phyloP scores from a whole-genome alignment of 2,888 invertebrate genomes.

The Cheilosia variabilis region DNA sequence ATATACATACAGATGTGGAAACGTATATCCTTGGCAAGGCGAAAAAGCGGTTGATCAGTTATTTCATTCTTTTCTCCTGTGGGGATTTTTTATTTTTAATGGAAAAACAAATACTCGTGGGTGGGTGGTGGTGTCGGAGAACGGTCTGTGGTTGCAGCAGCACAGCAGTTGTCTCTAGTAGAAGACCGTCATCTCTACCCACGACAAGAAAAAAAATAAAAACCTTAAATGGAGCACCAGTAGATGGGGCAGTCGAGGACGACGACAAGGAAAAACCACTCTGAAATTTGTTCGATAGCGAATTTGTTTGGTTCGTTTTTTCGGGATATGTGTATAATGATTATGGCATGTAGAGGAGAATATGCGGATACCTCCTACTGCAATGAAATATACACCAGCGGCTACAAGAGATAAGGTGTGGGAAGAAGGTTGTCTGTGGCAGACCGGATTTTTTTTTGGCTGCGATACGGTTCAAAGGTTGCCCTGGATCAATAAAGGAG shows the following conservation, averaged over 20 bases:
- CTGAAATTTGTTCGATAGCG: slow-evolving; percentile 69
- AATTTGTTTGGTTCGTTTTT: slow-evolving; percentile 42
- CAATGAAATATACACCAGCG: slow-evolving; percentile 23
- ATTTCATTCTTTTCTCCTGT: slow-evolving; percentile 21
- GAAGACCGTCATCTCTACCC: slow-evolving; percentile 58
- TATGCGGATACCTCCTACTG: slow-evolving; percentile 50
- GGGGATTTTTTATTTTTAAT: slow-evolving; percentile 45
- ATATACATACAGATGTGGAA: slow-evolving; percentile 46
- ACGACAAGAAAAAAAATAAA: slow-evolving; percentile 20
- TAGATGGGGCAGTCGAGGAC: slow-evolving; percentile 44
- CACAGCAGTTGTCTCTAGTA: slow-evolving; percentile 22
- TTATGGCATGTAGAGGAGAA: slow-evolving; percentile 48
- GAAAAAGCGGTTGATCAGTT: slow-evolving; percentile 64
- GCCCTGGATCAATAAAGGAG: slow-evolving; percentile 58
- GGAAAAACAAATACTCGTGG: slow-evolving; percentile 60
- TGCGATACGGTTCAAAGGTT: slow-evolving; percentile 56
- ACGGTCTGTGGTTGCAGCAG: slow-evolving; percentile 44
- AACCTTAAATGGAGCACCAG: slow-evolving; percentile 38
- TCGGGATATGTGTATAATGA: slow-evolving; percentile 67
- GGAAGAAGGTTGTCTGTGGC: slow-evolving; percentile 62
- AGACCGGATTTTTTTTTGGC: slow-evolving; percentile 24
- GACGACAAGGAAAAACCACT: slow-evolving; percentile 51
- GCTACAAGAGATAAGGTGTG: slow-evolving; percentile 21
- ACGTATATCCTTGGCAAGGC: slow-evolving; percentile 58
- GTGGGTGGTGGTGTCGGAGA: slow-evolving; percentile 55